Percentiles rank a stretch among this genome's conserved stretches.
Evolutionary conservation across 2,113 vertebrate genomes (phyloP).

Genomic region (Megatriorchis doriae): DNA sequence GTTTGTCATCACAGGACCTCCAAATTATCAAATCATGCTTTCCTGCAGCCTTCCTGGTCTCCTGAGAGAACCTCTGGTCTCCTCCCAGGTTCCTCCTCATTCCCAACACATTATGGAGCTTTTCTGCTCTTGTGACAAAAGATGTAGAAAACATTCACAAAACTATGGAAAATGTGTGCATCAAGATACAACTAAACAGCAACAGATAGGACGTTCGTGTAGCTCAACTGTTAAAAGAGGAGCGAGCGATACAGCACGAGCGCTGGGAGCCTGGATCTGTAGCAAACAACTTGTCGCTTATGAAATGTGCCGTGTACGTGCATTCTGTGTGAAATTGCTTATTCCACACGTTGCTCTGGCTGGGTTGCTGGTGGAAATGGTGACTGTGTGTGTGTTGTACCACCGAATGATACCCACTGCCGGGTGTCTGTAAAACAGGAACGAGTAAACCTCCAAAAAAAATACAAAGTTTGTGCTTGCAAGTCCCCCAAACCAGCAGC

Average conservation of each 20-base stretch:
- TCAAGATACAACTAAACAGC: neutral
- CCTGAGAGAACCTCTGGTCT: neutral
- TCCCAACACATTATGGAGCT: neutral
- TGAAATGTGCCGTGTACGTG: rapidly evolving
- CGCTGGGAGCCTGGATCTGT: neutral
- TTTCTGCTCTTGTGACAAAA: neutral
- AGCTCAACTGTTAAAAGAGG: neutral
- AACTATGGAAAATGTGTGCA: neutral
- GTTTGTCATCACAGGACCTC: neutral
- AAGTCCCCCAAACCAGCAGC: neutral
- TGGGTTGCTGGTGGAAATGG: neutral
- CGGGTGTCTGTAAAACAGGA: rapidly evolving
- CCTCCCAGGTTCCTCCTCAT: neutral
- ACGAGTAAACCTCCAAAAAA: neutral
- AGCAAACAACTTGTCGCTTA: neutral
- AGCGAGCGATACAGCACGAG: neutral
- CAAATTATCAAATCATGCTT: neutral
- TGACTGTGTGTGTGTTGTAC: rapidly evolving
- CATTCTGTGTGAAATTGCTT: neutral
- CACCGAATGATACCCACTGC: neutral
- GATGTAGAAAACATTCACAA: neutral
- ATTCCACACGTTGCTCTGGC: rapidly evolving
- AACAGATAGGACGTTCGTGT: neutral
- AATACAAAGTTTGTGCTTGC: neutral
- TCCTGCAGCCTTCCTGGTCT: neutral